A percentile compares a stretch with the other conserved stretches of the same genome.
phyloP scores from a whole-genome alignment of 2,113 vertebrate species.

The Symphodus melops region DNA sequence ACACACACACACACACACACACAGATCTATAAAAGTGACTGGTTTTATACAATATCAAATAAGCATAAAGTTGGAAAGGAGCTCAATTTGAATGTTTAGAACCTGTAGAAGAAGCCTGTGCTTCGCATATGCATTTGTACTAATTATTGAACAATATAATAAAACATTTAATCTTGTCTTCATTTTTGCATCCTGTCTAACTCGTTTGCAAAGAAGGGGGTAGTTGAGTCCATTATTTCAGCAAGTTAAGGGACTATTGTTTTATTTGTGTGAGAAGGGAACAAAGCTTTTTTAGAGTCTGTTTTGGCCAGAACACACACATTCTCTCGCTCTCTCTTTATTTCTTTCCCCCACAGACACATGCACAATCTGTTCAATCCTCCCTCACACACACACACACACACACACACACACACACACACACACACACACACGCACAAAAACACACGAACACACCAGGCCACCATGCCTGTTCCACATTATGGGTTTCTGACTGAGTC shows the following conservation, averaged over 20 bases:
- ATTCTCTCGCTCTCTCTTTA: constrained; percentile 17
- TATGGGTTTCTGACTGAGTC: constrained; percentile 70
- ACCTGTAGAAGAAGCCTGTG: background rate
- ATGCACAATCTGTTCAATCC: constrained; percentile 56
- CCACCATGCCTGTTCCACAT: constrained; percentile 59
- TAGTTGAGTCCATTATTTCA: constrained; percentile 13
- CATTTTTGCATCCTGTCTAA: constrained; percentile 18
- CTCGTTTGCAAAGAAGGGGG: background rate
- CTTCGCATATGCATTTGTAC: constrained; percentile 1
- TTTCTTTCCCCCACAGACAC: constrained; percentile 39
- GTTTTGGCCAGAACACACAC: constrained; percentile 53
- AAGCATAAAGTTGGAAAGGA: constrained; percentile 1
- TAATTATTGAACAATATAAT: constrained; percentile 44
- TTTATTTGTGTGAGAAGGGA: constrained; percentile 30
- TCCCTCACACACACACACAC: constrained; percentile 28
- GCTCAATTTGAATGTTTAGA: background rate
- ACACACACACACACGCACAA: background rate
- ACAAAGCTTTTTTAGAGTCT: constrained; percentile 41
- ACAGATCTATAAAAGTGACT: constrained; percentile 6
- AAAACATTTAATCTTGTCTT: constrained; percentile 33
- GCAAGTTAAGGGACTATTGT: constrained; percentile 3
- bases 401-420: constrained; percentile 10
- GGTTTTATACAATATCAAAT: background rate
- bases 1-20: background rate
- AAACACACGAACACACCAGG: constrained; percentile 25